A percentile compares a stretch with the other conserved stretches of the same genome.
Conservation (phyloP, 2,888 invertebrate species). For the Drosophila siamana region DNA sequence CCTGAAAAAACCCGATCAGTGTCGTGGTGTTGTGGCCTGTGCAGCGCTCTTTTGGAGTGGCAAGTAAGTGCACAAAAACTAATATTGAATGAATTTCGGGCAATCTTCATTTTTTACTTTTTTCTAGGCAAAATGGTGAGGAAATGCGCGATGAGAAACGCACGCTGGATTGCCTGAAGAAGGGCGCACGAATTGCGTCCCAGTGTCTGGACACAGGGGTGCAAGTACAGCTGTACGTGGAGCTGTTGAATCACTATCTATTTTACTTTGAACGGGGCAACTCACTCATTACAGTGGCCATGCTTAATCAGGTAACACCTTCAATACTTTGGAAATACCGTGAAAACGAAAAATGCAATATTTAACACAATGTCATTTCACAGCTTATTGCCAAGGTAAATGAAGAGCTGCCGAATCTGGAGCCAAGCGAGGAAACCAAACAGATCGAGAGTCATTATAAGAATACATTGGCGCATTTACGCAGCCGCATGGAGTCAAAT, state of each 20-base stretch:
- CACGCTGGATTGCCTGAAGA: constrained; percentile 97
- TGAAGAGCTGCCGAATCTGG: constrained; percentile 96
- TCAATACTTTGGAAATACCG: neutral
- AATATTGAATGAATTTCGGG: neutral
- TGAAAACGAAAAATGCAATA: neutral
- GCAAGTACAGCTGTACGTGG: constrained; percentile 97
- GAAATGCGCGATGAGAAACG: constrained; percentile 95
- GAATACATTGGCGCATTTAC: constrained; percentile 93
- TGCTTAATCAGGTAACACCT: constrained; percentile 86
- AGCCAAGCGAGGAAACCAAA: constrained; percentile 97
- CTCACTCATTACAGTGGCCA: constrained; percentile 86
- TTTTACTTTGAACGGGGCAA: constrained; percentile 97
- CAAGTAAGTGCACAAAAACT: constrained; percentile 84
- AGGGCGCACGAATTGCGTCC: constrained; percentile 96
- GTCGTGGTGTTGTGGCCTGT: constrained; percentile 96
- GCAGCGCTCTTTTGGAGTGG: constrained; percentile 99
- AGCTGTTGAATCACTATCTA: constrained; percentile 96
- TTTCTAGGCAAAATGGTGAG: constrained; percentile 84
- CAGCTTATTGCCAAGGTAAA: constrained; percentile 96
- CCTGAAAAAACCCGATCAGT: constrained; percentile 99
- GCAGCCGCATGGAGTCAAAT: constrained; percentile 87
- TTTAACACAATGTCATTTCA: constrained; percentile 11
- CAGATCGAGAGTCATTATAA: constrained; percentile 98
- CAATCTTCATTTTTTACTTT: neutral
- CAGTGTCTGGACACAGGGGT: constrained; percentile 99